Conservation (phyloP, 2,797 vertebrate species). For the Morelia viridis region DNA sequence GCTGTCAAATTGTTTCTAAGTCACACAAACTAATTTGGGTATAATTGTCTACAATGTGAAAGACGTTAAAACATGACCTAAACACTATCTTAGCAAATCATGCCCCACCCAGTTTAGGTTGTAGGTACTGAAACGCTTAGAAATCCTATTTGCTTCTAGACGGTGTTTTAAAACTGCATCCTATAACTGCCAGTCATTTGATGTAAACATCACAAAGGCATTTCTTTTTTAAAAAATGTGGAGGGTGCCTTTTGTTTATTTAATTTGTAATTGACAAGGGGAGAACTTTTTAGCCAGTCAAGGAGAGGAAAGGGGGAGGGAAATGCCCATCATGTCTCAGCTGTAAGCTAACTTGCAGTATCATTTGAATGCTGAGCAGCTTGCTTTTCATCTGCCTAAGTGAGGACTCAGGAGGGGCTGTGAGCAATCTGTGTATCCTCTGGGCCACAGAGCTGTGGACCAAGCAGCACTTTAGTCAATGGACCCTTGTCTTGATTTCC, state of each 20-base stretch:
- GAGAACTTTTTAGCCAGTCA: conserved; percentile 52
- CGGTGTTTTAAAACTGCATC: conserved; percentile 9
- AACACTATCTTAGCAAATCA: conserved; percentile 24
- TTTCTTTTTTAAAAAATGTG: background rate
- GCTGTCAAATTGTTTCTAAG: background rate
- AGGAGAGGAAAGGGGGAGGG: background rate
- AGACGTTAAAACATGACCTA: background rate
- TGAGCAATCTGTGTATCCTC: conserved; percentile 19
- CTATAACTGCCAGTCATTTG: conserved; percentile 45
- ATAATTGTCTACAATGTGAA: conserved; percentile 7
- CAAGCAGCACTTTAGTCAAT: background rate
- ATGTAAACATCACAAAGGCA: conserved; percentile 17
- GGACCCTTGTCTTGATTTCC: background rate
- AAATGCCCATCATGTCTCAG: conserved; percentile 55
- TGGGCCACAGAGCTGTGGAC: background rate
- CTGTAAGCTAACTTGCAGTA: conserved; percentile 49
- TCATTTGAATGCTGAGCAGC: conserved; percentile 59
- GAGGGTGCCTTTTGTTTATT: background rate
- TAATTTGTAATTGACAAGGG: conserved; percentile 25
- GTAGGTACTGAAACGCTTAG: conserved; percentile 27
- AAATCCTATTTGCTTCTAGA: conserved; percentile 22
- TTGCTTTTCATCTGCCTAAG: conserved; percentile 49
- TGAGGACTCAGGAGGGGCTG: conserved; percentile 32
- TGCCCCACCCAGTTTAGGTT: conserved; percentile 58
- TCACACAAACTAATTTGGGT: background rate